Evolutionary conservation across 2,113 vertebrate genomes (phyloP).

Genomic region (Erythrolamprus reginae): DNA sequence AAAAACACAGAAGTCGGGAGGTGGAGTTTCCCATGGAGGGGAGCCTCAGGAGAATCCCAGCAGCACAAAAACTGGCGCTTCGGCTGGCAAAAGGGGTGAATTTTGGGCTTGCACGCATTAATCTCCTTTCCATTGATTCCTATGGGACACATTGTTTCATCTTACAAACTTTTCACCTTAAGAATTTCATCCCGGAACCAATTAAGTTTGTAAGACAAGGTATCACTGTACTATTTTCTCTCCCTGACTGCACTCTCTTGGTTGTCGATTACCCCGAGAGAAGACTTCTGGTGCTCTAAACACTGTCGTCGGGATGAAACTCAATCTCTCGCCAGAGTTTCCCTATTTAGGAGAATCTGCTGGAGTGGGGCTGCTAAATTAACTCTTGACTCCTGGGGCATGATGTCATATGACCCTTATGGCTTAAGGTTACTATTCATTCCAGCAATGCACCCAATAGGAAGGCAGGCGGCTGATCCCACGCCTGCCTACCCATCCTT

Average conservation of each 20-base stretch:
- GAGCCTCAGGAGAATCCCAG: too few relatives aligned
- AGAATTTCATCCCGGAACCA: too few relatives aligned
- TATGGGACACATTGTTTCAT: too few relatives aligned
- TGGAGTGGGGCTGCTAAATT: slow-evolving; percentile 4
- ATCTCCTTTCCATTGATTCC: too few relatives aligned
- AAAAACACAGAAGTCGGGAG: too few relatives aligned
- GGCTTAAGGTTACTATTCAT: slow-evolving; percentile 30
- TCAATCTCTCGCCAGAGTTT: slow-evolving; percentile 35
- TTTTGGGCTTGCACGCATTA: too few relatives aligned
- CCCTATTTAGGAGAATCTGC: slow-evolving; percentile 55
- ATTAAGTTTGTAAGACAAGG: too few relatives aligned
- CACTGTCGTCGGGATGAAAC: slow-evolving; percentile 21
- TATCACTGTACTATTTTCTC: not conserved
- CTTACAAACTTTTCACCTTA: too few relatives aligned
- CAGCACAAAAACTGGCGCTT: too few relatives aligned
- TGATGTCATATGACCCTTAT: slow-evolving; percentile 25
- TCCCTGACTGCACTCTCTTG: not conserved
- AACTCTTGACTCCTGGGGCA: slow-evolving; percentile 28
- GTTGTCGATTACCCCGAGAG: not conserved
- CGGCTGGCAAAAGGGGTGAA: too few relatives aligned
- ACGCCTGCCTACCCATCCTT: slow-evolving; percentile 4
- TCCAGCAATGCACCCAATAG: slow-evolving; percentile 17
- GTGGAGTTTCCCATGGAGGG: too few relatives aligned
- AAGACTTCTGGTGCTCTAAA: slow-evolving; percentile 14
- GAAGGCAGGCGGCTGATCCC: not conserved